Conservation (phyloP, 1,140 invertebrate genomes). For the Drosophila orena region DNA sequence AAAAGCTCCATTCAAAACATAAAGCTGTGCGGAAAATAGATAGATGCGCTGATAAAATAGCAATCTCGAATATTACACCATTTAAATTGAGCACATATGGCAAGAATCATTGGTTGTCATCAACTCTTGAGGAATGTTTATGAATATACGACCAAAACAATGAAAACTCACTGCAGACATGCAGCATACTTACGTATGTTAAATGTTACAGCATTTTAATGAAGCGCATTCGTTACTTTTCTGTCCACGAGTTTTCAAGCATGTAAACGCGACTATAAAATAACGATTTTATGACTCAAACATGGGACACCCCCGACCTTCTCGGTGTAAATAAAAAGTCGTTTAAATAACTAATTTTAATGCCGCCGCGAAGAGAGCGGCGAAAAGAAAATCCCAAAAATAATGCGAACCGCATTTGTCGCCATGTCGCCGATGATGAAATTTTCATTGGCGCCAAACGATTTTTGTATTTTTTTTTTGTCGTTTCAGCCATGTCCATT, state of each 20-base stretch:
- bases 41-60: not conserved
- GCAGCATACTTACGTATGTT: not conserved
- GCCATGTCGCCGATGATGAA: constrained; percentile 53
- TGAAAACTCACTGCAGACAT: constrained; percentile 2
- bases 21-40: not conserved
- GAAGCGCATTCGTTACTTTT: constrained; percentile 7
- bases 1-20: not conserved
- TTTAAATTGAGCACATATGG: constrained; percentile 15
- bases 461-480: too few species aligned
- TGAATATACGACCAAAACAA: not conserved
- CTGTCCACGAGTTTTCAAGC: constrained; percentile 18
- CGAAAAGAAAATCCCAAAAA: constrained; percentile 38
- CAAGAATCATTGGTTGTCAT: not conserved
- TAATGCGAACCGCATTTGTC: constrained; percentile 43
- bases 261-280: constrained; percentile 45
- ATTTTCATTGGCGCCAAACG: constrained; percentile 58
- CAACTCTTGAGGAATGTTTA: constrained; percentile 1
- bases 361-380: constrained; percentile 25
- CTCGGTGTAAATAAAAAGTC: constrained; percentile 50
- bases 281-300: constrained; percentile 55
- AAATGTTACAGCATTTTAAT: constrained; percentile 20
- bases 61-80: constrained; percentile 9
- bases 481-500: constrained; percentile 23
- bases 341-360: constrained; percentile 70
- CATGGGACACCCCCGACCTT: constrained; percentile 23